Evolutionary conservation across 1,140 invertebrate species (phyloP), one percentile per base, ranked within the genome.

Genomic region (Chironomus tepperi): DNA sequence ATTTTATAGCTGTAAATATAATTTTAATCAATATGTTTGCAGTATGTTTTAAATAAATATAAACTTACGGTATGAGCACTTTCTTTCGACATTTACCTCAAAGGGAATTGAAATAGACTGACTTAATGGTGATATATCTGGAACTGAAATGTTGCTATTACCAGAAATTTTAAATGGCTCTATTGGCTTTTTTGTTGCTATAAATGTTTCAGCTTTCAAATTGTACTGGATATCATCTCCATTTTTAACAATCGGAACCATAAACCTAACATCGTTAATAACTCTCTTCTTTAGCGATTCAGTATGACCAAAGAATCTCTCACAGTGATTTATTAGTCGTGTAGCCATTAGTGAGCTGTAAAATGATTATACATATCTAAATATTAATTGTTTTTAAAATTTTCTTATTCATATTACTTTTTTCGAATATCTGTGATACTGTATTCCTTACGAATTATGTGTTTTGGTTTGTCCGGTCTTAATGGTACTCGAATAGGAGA

Each of bases 41-140:
- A n/a, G n/a, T n/a, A n/a, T n/a, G n/a, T n/a, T n/a, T n/a, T n/a
- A 34, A 34, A 34, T 34, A 5, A 34, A 34, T 34, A 34, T 34
- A 5, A 77, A 89, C 90, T 89, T 86, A 95, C 93, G 89, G 82
- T 89, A 91, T 73, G 86, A 79, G 79, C 89, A 86, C 74, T 83
- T 79, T 15, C 84, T 79, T 42, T 83, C 79, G 79, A 85, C 79
- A 75, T 85, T 82, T 19, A 2, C 24, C 5, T 34, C 24, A 34
- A 34, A 34, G 1, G 84, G 81, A 74, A 94, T 83, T 74, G 91
- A 89, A 73, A 93, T 85, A 2, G 87, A 89, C 73, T 86, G 85
- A 78, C 89, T 87, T 18, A 94, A 80, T 7, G 93, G 93, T 81
- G 86, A 85, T 47, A 96, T 82, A 80, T 89, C 83, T 16, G 92